Evolutionary conservation across 2,888 invertebrate species (phyloP).

Genomic region (Metopia argyrocephala): DNA sequence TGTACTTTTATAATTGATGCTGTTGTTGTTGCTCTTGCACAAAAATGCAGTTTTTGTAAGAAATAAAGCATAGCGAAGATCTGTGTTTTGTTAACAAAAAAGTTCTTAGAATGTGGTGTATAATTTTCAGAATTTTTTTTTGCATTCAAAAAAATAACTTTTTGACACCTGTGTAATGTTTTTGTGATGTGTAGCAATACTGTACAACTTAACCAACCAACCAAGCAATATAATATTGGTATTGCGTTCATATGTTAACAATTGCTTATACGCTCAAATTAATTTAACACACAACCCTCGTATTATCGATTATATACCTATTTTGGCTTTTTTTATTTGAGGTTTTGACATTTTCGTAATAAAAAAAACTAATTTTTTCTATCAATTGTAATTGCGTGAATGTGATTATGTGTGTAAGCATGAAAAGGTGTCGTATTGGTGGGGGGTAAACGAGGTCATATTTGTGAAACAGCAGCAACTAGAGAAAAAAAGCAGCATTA

Average conservation of each 20-base stretch:
- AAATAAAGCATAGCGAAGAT: too few species aligned
- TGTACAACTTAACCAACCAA: too few species aligned
- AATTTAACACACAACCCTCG: slow-evolving; percentile 25
- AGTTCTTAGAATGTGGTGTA: background rate
- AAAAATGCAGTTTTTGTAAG: background rate
- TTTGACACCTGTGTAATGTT: slow-evolving; percentile 7
- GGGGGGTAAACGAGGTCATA: slow-evolving; percentile 27
- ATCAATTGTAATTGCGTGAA: background rate
- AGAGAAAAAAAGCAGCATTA: slow-evolving; percentile 9
- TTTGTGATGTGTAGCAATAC: slow-evolving; percentile 10
- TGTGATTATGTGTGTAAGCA: background rate
- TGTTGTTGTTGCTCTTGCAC: background rate
- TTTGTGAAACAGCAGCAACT: slow-evolving; percentile 9
- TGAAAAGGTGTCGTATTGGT: slow-evolving; percentile 27
- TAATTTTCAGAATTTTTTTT: background rate
- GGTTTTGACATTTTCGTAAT: slow-evolving; percentile 40
- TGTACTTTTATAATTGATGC: too few species aligned
- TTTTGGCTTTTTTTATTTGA: background rate
- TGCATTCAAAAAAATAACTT: background rate
- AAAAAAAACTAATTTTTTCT: background rate
- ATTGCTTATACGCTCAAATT: slow-evolving; percentile 1
- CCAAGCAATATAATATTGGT: background rate
- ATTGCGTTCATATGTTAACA: background rate
- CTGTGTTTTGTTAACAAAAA: background rate
- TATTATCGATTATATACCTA: background rate